These are phyloP conservation scores for Ascidia mentula DNA, from an alignment of 23 tunicate species.

Conservation along the genomic window DNA sequence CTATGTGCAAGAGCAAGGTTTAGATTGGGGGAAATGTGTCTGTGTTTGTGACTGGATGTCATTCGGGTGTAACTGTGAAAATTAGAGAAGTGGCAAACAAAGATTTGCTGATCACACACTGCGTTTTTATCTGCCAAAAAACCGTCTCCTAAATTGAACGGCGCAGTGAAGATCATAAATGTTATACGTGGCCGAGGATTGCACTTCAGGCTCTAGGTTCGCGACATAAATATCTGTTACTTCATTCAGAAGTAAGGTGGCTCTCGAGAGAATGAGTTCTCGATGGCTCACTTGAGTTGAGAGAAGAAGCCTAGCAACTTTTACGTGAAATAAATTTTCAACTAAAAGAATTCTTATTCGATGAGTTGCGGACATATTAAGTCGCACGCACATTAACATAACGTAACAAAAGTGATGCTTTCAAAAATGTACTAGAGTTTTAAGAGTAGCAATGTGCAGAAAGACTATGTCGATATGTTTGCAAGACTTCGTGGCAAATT, in stretches of 20 bases:
- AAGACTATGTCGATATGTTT: no score
- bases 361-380: conserved; percentile 58
- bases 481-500: no score
- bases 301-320: conserved; percentile 20
- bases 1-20: conserved; percentile 48
- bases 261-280: conserved; percentile 45
- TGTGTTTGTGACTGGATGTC: conserved; percentile 34
- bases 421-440: no score
- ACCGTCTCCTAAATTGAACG: conserved; percentile 40
- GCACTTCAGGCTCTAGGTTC: no score
- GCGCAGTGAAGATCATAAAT: conserved; percentile 40
- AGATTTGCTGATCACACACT: conserved; percentile 33
- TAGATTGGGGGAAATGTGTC: conserved; percentile 45
- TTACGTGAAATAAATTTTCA: conserved; percentile 36
- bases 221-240: no score
- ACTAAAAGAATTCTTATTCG: conserved; percentile 49
- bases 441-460: no score
- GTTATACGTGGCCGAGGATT: conserved; percentile 39
- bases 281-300: conserved; percentile 32
- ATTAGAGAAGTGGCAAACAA: conserved; percentile 28
- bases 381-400: no score
- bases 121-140: conserved; percentile 41
- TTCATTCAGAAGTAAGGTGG: conserved; percentile 50
- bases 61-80: conserved; percentile 47
- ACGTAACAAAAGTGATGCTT: no score